Evolutionary conservation across 2,888 invertebrate species (phyloP), one percentile per base, ranked within the genome.

Genomic region (Linyphia triangularis): DNA sequence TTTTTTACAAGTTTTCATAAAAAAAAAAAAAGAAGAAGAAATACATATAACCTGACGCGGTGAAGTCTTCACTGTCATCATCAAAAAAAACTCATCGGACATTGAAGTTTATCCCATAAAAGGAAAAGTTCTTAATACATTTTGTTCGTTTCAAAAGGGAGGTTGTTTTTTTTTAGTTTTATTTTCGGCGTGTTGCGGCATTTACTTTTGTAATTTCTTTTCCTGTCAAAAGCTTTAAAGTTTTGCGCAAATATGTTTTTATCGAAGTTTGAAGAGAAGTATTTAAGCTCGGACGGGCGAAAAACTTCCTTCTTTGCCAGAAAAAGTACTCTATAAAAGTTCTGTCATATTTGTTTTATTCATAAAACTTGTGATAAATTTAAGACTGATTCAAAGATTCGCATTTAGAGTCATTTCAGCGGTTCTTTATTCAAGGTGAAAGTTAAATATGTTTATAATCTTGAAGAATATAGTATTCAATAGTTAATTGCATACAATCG

Each of bases 91-190:
- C 40, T 43, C 70, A 43, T 43, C 19, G 67, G 33, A 33, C 10
- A 16, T 33, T 43, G 43, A 43, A 40, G 40, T 70, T 70, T 43
- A 70, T 70, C 70, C 24, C 43, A 40, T 70, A 43, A 70, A 67
- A 70, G 40, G 70, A 70, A n/a, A 70, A 70, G 43, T 43, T 70
- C 70, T 24, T 70, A 40, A 40, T 51, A 51, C 51, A 51, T 51
- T 51, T 51, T 16, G 51, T 51, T 51, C 51, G 7, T 51, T 51
- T 51, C 51, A 51, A 43, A n/a, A n/a, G n/a, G n/a, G n/a, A n/a
- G 4, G 13, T 16, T n/a, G n/a, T n/a, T 2, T 51, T 51, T 51
- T 13, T 51, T 51, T 51, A 1, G 16, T 16, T 9, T 40, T n/a
- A 2, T 2, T 40, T 40, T 40, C 16, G 16, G 10, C 40, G 40